Percentiles rank a stretch among this genome's conserved stretches.
phyloP scores from a whole-genome alignment of 2,888 invertebrate genomes.

The Zele albiditarsus region DNA sequence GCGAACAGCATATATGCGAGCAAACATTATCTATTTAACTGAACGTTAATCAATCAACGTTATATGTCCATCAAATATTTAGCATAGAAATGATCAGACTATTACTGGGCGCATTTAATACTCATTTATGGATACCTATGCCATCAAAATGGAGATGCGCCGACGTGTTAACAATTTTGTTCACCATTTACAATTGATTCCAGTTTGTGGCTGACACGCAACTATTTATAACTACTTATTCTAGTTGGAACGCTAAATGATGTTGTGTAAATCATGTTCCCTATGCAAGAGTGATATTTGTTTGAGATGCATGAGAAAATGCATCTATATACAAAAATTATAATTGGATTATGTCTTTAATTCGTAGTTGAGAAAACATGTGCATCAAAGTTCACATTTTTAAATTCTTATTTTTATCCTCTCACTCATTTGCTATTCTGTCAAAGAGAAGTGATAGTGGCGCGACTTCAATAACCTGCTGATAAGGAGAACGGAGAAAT shows the following conservation, averaged over 20 bases:
- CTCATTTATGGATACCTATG: neutral
- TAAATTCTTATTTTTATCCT: neutral
- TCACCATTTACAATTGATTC: neutral
- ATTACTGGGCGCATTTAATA: slow-evolving; percentile 17
- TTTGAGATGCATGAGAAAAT: no score
- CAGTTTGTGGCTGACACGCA: neutral
- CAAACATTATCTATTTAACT: slow-evolving; percentile 34
- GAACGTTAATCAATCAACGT: slow-evolving; percentile 27
- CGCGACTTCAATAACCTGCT: slow-evolving; percentile 48
- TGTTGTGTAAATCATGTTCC: no score
- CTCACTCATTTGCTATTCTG: neutral
- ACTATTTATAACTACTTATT: neutral
- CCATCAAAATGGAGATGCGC: neutral
- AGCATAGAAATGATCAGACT: slow-evolving; percentile 13
- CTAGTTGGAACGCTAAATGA: neutral
- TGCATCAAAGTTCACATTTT: no score
- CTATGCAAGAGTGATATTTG: no score
- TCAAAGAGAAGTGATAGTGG: slow-evolving; percentile 2
- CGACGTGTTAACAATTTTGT: neutral
- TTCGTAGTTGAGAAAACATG: no score
- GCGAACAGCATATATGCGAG: neutral
- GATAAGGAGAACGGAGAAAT: slow-evolving; percentile 42
- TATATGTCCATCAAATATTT: slow-evolving; percentile 15
- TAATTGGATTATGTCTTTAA: no score
- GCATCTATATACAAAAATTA: no score